These are phyloP conservation scores for Forficula auricularia DNA, from an alignment of 1,140 invertebrate genomes.

Conservation along the genomic window DNA sequence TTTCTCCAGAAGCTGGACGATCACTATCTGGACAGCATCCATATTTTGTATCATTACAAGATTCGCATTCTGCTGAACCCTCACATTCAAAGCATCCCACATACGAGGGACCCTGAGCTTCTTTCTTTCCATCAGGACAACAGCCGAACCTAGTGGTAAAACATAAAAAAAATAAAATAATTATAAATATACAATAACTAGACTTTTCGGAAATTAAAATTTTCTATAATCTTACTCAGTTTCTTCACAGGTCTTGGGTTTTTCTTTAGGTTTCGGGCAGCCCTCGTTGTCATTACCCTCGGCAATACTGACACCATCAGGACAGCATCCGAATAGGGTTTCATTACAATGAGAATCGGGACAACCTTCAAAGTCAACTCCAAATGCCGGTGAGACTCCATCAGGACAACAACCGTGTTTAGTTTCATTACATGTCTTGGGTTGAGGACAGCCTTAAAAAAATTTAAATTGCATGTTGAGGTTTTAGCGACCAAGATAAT, in stretches of 20 bases:
- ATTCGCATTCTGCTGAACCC: conserved; percentile 13
- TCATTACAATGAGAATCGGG: conserved; percentile 52
- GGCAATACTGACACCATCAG: conserved; percentile 57
- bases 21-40: conserved; percentile 65
- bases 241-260: conserved; percentile 36
- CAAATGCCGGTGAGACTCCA: conserved; percentile 62
- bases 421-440: conserved; percentile 60
- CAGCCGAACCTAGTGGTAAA: conserved; percentile 45
- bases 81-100: conserved; percentile 33
- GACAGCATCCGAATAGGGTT: conserved; percentile 71
- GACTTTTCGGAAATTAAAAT: no score
- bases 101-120: conserved; percentile 36
- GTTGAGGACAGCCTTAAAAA: conserved; percentile 41
- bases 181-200: no score
- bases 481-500: no score
- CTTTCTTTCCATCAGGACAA: conserved; percentile 43
- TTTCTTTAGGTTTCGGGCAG: conserved; percentile 32
- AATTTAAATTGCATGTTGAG: no score
- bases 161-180: conserved; percentile 7
- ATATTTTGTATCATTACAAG: conserved; percentile 35
- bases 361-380: conserved; percentile 55
- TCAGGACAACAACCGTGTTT: conserved; percentile 79
- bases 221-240: conserved; percentile 34
- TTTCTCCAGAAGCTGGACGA: conserved; percentile 33
- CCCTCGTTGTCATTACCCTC: conserved; percentile 68